phyloP scores from a whole-genome alignment of 2,113 vertebrate genomes.

The Mobula hypostoma region DNA sequence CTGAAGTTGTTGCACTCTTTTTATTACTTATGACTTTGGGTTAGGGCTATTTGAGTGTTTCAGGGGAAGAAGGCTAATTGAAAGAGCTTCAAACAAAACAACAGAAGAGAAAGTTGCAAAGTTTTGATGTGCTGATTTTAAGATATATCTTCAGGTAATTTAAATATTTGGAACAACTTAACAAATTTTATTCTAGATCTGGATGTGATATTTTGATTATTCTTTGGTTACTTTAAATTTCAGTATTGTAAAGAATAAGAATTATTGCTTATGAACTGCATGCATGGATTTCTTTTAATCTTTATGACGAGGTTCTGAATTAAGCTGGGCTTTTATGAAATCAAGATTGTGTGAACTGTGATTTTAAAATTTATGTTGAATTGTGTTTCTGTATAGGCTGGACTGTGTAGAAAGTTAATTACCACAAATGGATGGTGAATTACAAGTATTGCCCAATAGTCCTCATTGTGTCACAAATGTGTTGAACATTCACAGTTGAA shows the following conservation, averaged over 20 bases:
- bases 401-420: background rate
- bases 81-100: background rate
- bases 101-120: background rate
- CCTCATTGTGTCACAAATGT: background rate
- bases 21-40: background rate
- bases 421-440: background rate
- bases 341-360: background rate
- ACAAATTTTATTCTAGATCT: background rate
- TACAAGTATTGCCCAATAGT: background rate
- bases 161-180: background rate
- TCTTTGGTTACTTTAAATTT: background rate
- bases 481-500: background rate
- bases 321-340: background rate
- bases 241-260: background rate
- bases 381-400: background rate
- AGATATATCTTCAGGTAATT: background rate
- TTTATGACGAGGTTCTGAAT: background rate
- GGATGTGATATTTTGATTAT: background rate
- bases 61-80: background rate
- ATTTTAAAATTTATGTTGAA: background rate
- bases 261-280: background rate
- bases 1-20: too few relatives aligned
- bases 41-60: background rate
- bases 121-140: background rate
- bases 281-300: background rate